Percentiles rank a stretch among this genome's conserved stretches.
Evolutionary conservation across 2,888 invertebrate species (phyloP).

Genomic region (Xanthostigma xanthostigma): DNA sequence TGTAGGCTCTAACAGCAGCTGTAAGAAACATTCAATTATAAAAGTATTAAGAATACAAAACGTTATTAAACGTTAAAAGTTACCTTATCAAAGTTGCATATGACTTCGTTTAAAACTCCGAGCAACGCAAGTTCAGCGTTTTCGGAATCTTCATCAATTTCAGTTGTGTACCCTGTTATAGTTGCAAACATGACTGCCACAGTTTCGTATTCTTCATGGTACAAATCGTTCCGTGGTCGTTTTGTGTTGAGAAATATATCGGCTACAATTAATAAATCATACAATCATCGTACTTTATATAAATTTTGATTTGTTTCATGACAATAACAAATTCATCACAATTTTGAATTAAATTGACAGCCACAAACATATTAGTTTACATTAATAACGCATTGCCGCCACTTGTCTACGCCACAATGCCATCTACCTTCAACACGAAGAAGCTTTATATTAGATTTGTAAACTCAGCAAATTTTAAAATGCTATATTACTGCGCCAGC

Average conservation of each 20-base stretch:
- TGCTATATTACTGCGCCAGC: too few relatives aligned
- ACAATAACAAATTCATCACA: background rate
- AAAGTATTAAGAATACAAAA: background rate
- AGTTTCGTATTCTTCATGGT: slow-evolving; percentile 74
- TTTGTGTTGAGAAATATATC: slow-evolving; percentile 61
- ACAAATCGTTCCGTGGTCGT: slow-evolving; percentile 58
- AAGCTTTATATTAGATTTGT: too few relatives aligned
- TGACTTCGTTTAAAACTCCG: slow-evolving; percentile 68
- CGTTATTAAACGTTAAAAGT: slow-evolving; percentile 11
- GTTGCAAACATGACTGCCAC: slow-evolving; percentile 96
- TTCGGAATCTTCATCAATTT: slow-evolving; percentile 41
- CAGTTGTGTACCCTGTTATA: slow-evolving; percentile 64
- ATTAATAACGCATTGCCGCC: too few relatives aligned
- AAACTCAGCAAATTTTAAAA: too few relatives aligned
- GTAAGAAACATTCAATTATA: slow-evolving; percentile 13
- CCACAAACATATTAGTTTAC: background rate
- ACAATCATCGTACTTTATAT: slow-evolving; percentile 5
- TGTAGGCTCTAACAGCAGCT: slow-evolving; percentile 48
- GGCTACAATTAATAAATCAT: slow-evolving; percentile 38
- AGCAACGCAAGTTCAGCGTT: slow-evolving; percentile 31
- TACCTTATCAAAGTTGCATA: slow-evolving; percentile 85
- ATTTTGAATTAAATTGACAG: slow-evolving; percentile 5
- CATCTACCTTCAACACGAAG: too few relatives aligned
- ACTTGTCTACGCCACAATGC: too few relatives aligned
- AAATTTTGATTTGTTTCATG: background rate